phyloP scores from a whole-genome alignment of 2,888 invertebrate genomes.

The Azorinus chamasolen region DNA sequence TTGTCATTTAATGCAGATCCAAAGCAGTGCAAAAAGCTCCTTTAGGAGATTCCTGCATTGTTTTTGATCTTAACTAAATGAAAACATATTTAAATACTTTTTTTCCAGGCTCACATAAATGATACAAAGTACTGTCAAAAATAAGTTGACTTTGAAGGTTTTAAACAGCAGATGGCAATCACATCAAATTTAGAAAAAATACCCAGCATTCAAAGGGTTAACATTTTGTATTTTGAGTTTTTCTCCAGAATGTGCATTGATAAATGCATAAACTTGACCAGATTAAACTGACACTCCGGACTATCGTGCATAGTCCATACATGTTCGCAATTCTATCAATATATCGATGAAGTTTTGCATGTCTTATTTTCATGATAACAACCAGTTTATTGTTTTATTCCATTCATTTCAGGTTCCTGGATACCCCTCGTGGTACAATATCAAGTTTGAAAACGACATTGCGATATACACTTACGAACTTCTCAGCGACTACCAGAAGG shows the following conservation, averaged over 20 bases:
- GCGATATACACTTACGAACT: constrained; percentile 10
- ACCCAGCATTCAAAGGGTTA: too few species aligned
- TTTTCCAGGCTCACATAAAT: too few species aligned
- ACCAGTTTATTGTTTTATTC: too few species aligned
- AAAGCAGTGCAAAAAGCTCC: neutral
- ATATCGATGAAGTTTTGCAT: neutral
- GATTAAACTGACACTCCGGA: neutral
- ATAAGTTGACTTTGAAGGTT: too few species aligned
- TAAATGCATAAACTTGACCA: neutral
- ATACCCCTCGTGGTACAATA: constrained; percentile 21
- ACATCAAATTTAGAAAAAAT: too few species aligned
- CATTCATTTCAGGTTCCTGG: constrained; percentile 18
- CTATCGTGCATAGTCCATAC: neutral
- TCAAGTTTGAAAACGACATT: neutral
- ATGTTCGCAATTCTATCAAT: neutral
- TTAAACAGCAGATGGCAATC: too few species aligned
- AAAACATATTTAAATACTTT: too few species aligned
- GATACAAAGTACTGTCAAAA: too few species aligned
- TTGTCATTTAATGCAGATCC: neutral
- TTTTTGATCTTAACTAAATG: too few species aligned
- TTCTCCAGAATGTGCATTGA: too few species aligned
- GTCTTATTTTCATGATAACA: too few species aligned
- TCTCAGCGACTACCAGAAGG: constrained; percentile 2
- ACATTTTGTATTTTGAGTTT: too few species aligned
- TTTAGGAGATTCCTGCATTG: neutral